These are phyloP conservation scores for Piaya cayana DNA, from an alignment of 2,113 vertebrate genomes.

Conservation along the genomic window DNA sequence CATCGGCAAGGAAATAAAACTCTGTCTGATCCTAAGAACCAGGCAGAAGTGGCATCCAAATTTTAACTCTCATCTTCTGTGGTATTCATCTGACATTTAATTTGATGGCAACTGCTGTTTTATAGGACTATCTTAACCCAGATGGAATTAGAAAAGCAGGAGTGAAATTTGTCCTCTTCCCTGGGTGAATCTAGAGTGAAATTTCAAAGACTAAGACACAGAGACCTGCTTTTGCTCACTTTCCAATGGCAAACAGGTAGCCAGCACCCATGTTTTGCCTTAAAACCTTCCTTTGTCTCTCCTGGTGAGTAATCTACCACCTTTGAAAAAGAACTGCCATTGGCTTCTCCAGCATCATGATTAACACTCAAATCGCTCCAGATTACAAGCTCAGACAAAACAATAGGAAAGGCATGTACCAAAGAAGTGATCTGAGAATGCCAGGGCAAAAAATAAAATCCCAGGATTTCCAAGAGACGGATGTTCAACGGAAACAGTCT, in stretches of 20 bases:
- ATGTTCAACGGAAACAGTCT: neutral
- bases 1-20: neutral
- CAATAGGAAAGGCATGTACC: neutral
- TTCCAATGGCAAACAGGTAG: neutral
- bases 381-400: neutral
- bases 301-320: neutral
- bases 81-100: neutral
- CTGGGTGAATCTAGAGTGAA: neutral
- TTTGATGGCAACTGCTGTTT: neutral
- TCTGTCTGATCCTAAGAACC: neutral
- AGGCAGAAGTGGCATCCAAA: neutral
- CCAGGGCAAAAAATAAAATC: neutral
- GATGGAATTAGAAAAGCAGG: neutral
- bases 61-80: neutral
- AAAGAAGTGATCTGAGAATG: neutral
- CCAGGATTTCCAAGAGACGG: neutral
- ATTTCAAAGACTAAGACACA: neutral
- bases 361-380: neutral
- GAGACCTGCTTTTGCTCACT: neutral
- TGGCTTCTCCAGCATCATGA: neutral
- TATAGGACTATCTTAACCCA: neutral
- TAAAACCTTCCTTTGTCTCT: neutral
- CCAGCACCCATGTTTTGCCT: neutral
- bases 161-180: neutral
- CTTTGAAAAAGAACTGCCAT: neutral